Evolutionary conservation across 2,888 invertebrate species (phyloP).

Genomic region (Volucella bombylans): DNA sequence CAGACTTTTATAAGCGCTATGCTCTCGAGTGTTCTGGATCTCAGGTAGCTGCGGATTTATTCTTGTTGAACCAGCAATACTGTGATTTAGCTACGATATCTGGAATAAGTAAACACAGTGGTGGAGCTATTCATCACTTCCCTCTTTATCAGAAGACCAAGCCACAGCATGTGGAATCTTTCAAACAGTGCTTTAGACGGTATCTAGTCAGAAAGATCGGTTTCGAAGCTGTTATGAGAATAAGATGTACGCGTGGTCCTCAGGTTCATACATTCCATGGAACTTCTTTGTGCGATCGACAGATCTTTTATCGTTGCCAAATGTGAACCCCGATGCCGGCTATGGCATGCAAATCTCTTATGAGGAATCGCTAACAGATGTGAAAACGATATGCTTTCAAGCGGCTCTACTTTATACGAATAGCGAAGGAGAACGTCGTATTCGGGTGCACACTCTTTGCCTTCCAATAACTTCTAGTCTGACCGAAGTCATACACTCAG

Average conservation of each 20-base stretch:
- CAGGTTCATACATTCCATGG: slow-evolving; percentile 99
- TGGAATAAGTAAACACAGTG: slow-evolving; percentile 97
- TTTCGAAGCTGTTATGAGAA: slow-evolving; percentile 99
- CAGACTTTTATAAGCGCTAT: slow-evolving; percentile 98
- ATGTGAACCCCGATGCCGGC: slow-evolving; percentile 98
- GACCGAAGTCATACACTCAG: slow-evolving; percentile 92
- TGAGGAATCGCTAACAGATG: slow-evolving; percentile 93
- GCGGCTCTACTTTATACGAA: slow-evolving; percentile 98
- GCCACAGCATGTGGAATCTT: slow-evolving; percentile 87
- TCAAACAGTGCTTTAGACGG: slow-evolving; percentile 90
- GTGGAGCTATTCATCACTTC: slow-evolving; percentile 95
- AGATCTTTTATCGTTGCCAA: slow-evolving; percentile 96
- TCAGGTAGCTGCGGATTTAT: slow-evolving; percentile 97
- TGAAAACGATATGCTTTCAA: slow-evolving; percentile 96
- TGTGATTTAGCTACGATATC: slow-evolving; percentile 96
- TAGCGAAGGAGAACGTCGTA: slow-evolving; percentile 96
- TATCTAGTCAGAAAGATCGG: slow-evolving; percentile 98
- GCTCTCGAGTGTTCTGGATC: slow-evolving; percentile 98
- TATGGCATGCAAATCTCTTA: slow-evolving; percentile 98
- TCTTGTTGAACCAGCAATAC: slow-evolving; percentile 95
- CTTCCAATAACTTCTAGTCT: slow-evolving; percentile 93
- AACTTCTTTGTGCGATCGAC: slow-evolving; percentile 99
- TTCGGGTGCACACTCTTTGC: slow-evolving; percentile 98
- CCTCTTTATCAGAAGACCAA: slow-evolving; percentile 92
- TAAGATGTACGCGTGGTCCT: slow-evolving; percentile 95